Base-by-base conservation (phyloP, 2,113 vertebrate species). In the Zeus faber region DNA sequence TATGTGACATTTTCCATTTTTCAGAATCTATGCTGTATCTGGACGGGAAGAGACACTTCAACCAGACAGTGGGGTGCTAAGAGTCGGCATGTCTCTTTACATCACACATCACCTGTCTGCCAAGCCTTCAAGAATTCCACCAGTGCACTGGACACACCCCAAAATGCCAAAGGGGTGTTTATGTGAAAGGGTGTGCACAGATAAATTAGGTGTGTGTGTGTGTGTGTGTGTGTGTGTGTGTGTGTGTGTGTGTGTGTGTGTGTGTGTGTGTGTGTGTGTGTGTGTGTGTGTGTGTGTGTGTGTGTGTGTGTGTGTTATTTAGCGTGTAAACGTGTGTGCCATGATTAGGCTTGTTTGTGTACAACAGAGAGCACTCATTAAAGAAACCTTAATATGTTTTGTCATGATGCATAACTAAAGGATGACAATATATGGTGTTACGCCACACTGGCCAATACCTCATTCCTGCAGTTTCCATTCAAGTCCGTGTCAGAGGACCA, bases 1-100 rank as follows among this genome's bases (percentile, higher is more conserved):
- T 46, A 22, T 16, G 18, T 52, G 46, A 26, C 10, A n/a, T 54
- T 62, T 26, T 64, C 2, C 5, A 76, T 10, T 2, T 85, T 71
- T 64, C 87, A 99, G 96, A 99, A 77, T 97, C 95, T 49, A 99
- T 98, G 96, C 70, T 98, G 60, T 99, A 95, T 77, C 89, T 99
- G 82, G 96, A 99, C 40, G 96, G 97, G 52, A 94, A 94, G 67
- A 88, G 96, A 62, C 96, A 98, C 84, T 97, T 98, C 6, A 73
- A 85, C 65, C 89, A 93, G 73, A 83, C 86, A 1, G 74, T 90
- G 71, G 72, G 67, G 2, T 22, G 17, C 16, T 85, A 76, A 85
- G 17, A 23, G 17, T 24, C 14, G 2, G 8, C 10, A 1, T 4
- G 50, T 55, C 33, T 3, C 18, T 31, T 13, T 41, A 22, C 47